Evolutionary conservation across 2,888 invertebrate genomes (phyloP), one percentile per base, ranked within the genome.

Genomic region (Nomada ruficornis): DNA sequence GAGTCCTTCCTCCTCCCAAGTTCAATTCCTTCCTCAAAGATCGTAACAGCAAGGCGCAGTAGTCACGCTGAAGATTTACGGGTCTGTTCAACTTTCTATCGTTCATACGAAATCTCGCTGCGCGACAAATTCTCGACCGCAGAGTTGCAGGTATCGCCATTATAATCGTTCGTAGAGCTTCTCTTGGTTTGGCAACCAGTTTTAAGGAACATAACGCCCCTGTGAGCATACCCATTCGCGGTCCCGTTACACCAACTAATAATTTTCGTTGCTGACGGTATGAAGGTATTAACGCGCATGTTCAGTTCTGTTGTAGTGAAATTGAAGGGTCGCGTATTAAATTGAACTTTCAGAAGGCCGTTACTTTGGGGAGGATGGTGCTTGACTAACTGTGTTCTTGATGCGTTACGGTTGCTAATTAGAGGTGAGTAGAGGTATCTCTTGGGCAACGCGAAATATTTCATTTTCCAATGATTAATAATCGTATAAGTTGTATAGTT

Each of bases 121-220:
- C 82, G 87, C 85, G 88, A 90, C 89, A 89, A 89, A 91, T 89
- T 89, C 80, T 83, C 80, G 86, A 90, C 90, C 90, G 84, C 90
- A 91, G 85, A 85, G 70, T 82, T 76, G 86, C 90, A 90, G 89
- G 90, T 90, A 90, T 82, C 74, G 77, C 59, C 83, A 87, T 90
- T 90, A 87, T 88, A 82, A 83, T 83, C 77, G 52, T 80, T 82
- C 69, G 68, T 68, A 65, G 83, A 71, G 73, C 73, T 79, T 83
- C 65, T 50, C 75, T 59, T 42, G 77, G 65, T 75, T 42, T 55
- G 44, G 63, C 76, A 83, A 74, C 77, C 73, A 78, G 77, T 78
- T 83, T 68, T 54, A 64, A 60, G 57, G 69, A 62, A 69, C 71
- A 60, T 44, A 71, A 71, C 55, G 68, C 67, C 71, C 55, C 76